Base-by-base conservation (phyloP, 2,888 invertebrate genomes). In the Athalia circularis region DNA sequence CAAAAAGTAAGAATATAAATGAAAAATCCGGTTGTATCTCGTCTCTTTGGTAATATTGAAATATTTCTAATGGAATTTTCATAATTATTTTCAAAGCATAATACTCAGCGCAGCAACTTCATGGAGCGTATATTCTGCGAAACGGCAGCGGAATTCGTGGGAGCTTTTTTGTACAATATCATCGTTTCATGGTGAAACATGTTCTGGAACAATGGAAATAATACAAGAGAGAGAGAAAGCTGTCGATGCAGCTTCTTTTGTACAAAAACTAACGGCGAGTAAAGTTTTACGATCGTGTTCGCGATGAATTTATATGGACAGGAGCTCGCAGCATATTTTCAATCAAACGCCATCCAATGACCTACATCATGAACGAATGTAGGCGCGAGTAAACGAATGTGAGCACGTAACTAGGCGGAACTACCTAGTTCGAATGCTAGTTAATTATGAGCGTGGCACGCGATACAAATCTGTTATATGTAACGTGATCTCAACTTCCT, bases 391-490 rank as follows among this genome's bases (percentile, higher is more conserved):
- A 29, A 6, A 8, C 8, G 9, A 5, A 15, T 15, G 7, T 62
- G 43, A 29, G 59, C 62, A n/a, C 5, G 52, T 9, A 54, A 54
- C 11, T 43, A 68, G 7, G 43, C 45, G 47, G 29, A 29, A 68
- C 29, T 29, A 29, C 15, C 68, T 54, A 54, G 68, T 68, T 68
- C 47, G 68, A 68, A 68, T 15, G n/a, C 52, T 68, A 43, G 50
- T 68, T 68, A 68, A 68, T 68, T 68, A 68, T 68, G 68, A 50
- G 68, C 54, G 68, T 54, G 52, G 52, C 52, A 68, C 68, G 68
- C 52, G 52, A 68, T 68, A 54, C 68, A 68, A 68, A 68, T 68
- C 68, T 13, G 68, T 68, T n/a, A 59, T 59, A 64, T 64, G 68
- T 43, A 68, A 54, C 68, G 68, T 54, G 68, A 68, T 68, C 68